Conservation (phyloP, 1,140 invertebrate species). For the Lethrus apterus region DNA sequence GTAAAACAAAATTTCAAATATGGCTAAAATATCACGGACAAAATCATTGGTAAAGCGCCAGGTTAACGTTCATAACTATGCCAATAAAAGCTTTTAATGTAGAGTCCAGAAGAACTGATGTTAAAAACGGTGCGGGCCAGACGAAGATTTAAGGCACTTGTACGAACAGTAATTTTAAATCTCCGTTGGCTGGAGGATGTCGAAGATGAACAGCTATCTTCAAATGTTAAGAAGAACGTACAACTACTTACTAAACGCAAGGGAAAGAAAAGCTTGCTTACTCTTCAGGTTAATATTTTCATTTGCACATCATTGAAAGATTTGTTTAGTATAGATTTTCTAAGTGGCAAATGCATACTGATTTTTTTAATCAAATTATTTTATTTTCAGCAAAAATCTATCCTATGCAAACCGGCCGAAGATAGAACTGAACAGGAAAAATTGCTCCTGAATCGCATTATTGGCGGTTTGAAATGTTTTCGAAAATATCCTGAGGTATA, state of each 20-base stretch:
- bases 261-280: constrained; percentile 45
- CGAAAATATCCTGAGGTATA: constrained; percentile 48
- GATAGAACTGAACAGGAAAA: constrained; percentile 47
- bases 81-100: too few relatives aligned
- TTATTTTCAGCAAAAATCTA: constrained; percentile 42
- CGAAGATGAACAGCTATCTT: constrained; percentile 42
- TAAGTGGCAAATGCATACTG: too few relatives aligned
- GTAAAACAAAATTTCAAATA: too few relatives aligned
- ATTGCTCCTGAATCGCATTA: constrained; percentile 44
- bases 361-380: constrained; percentile 7
- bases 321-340: neutral
- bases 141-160: constrained; percentile 48
- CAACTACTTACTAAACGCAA: constrained; percentile 44
- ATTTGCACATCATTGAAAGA: too few relatives aligned
- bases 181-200: constrained; percentile 48
- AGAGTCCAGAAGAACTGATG: constrained; percentile 31
- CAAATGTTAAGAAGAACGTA: constrained; percentile 47
- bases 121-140: constrained; percentile 40
- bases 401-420: constrained; percentile 44
- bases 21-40: too few relatives aligned
- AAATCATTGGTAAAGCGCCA: too few relatives aligned
- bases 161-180: constrained; percentile 48
- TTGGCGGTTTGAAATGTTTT: constrained; percentile 50
- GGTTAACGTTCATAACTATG: too few relatives aligned
- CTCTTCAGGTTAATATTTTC: constrained; percentile 37